Percentiles rank a stretch among this genome's conserved stretches.
Conservation (phyloP, 2,113 vertebrate species). For the Albula goreensis region DNA sequence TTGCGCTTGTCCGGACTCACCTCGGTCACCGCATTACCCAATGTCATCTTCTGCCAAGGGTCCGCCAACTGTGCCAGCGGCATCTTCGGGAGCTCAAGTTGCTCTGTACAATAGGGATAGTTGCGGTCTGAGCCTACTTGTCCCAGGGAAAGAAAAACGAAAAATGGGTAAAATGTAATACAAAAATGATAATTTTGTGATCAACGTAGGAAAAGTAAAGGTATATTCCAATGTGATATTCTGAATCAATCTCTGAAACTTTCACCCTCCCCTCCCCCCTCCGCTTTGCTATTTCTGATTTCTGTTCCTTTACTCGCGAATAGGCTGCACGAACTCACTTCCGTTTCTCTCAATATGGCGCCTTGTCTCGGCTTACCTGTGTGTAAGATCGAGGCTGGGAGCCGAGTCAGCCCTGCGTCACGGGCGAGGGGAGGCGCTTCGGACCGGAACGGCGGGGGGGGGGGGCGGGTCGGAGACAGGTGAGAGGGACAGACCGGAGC, state of each 20-base stretch:
- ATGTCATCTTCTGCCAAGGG: constrained; percentile 82
- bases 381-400: constrained; percentile 28
- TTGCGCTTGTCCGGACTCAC: constrained; percentile 48
- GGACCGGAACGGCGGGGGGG: too few species aligned
- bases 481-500: neutral
- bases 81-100: constrained; percentile 61
- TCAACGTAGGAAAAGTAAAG: too few species aligned
- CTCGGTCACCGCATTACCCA: constrained; percentile 62
- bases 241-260: neutral
- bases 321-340: constrained; percentile 29
- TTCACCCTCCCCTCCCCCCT: neutral
- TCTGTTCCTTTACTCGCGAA: neutral
- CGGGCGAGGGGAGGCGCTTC: constrained; percentile 7
- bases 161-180: neutral
- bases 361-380: constrained; percentile 41
- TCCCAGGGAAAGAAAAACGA: neutral
- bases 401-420: constrained; percentile 31
- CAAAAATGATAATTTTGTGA: too few species aligned
- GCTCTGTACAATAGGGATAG: neutral
- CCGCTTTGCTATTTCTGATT: neutral
- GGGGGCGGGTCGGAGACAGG: neutral
- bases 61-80: constrained; percentile 82
- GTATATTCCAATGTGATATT: too few species aligned
- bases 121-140: neutral
- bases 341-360: constrained; percentile 50